phyloP scores from a whole-genome alignment of 2,113 vertebrate species.

The Pardalotus punctatus region DNA sequence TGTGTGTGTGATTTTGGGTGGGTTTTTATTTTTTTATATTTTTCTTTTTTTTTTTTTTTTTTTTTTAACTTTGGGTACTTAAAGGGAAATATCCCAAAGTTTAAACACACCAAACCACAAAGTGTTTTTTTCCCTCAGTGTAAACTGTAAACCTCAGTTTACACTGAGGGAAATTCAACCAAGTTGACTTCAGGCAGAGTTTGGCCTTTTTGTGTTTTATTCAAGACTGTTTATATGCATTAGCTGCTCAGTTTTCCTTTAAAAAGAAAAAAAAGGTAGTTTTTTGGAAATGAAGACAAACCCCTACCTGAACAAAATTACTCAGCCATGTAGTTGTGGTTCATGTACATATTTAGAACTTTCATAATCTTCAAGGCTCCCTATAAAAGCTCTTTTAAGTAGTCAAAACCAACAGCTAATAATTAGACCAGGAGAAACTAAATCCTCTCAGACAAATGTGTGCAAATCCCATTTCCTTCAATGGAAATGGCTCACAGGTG shows the following conservation, averaged over 20 bases:
- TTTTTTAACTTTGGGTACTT: neutral
- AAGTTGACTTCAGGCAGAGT: neutral
- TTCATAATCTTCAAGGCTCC: neutral
- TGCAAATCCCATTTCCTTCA: conserved; percentile 39
- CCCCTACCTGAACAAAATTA: neutral
- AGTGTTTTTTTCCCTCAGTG: no score
- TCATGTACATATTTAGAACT: neutral
- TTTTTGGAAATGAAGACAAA: neutral
- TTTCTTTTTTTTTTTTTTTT: no score
- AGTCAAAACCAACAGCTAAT: neutral
- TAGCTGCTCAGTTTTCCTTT: neutral
- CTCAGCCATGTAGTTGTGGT: neutral
- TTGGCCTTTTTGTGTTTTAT: neutral
- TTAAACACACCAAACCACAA: neutral
- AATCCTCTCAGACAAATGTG: conserved; percentile 26
- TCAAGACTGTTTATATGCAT: neutral
- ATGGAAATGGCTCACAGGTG: conserved; percentile 6
- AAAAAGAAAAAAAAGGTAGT: neutral
- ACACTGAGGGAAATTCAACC: neutral
- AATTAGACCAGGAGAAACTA: neutral
- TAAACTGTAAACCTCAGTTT: no score
- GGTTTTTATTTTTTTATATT: neutral
- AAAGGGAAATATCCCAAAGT: neutral
- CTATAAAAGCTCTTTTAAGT: neutral
- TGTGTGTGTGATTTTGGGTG: neutral